Conservation (phyloP, 2,113 vertebrate genomes). For the Python bivittatus region DNA sequence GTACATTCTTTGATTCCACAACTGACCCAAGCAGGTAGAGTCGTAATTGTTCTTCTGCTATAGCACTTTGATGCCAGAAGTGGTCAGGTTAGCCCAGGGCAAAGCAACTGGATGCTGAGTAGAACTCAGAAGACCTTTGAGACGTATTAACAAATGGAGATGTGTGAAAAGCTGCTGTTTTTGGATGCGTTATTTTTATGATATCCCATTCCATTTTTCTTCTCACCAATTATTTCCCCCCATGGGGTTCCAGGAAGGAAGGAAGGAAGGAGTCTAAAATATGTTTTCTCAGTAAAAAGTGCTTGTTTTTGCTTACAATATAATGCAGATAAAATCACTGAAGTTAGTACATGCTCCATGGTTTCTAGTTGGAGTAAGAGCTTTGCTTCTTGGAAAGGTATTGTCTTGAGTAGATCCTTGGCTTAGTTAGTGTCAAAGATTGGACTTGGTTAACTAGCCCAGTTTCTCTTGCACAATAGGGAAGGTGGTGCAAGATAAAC, state of each 20-base stretch:
- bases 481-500: not conserved
- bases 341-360: not conserved
- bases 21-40: no score
- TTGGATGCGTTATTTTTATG: not conserved
- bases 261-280: no score
- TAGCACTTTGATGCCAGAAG: not conserved
- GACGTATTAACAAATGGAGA: no score
- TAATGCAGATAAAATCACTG: not conserved
- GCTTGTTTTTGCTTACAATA: not conserved
- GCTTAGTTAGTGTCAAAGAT: not conserved
- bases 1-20: not conserved
- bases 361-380: not conserved
- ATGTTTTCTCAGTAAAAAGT: not conserved
- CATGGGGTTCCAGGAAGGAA: not conserved
- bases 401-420: not conserved
- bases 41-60: not conserved
- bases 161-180: not conserved
- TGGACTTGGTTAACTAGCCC: not conserved
- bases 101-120: not conserved
- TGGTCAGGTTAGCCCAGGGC: not conserved
- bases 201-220: not conserved
- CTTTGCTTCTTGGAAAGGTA: not conserved
- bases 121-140: not conserved
- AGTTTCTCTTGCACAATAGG: not conserved
- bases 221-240: not conserved